Base-by-base conservation (phyloP, 2,888 invertebrate genomes). In the Eupeodes luniger region DNA sequence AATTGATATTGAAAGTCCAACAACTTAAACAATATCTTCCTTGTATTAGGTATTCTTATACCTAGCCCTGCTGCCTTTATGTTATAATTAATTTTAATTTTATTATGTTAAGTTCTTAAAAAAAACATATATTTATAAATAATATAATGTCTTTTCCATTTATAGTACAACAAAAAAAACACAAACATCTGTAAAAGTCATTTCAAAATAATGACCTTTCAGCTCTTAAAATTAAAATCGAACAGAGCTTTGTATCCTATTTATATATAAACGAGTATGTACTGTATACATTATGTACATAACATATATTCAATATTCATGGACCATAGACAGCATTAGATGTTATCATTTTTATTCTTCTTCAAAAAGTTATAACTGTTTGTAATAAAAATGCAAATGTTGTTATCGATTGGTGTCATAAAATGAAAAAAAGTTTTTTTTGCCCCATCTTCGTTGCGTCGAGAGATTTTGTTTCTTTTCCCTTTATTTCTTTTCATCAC, bases 371-470 rank as follows among this genome's bases (percentile, higher is more conserved):
- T 34, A 77, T 72, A 74, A 72, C 57, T 53, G 53, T 27, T 59
- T 40, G 19, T 66, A 77, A 77, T 85, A 77, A 85, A 85, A 77
- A 72, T 72, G 67, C 72, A 81, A 85, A 81, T 59, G 27, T 27
- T 27, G 27, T 1, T 77, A 81, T 77, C 66, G 49, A 59, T n/a
- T 67, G 66, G 59, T 74, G 40, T 62, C 61, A 40, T 85, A 81
- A 74, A 74, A 80, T 27, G 47, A 12, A 47, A 47, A 47, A 44
- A 62, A 40, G 49, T 69, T 53, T 11, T 47, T 27, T 27, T 72
- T 57, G 5, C 59, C 27, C n/a, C 57, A 57, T 44, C 27, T 55
- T 49, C 10, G 16, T 11, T 47, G 12, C 12, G 47, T 3, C 12
- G 40, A 57, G 36, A 70, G 40, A 44, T 57, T 40, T 6, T 27